These are phyloP conservation scores for Cephus sareptanus DNA, from an alignment of 2,888 invertebrate species.

Conservation along the genomic window DNA sequence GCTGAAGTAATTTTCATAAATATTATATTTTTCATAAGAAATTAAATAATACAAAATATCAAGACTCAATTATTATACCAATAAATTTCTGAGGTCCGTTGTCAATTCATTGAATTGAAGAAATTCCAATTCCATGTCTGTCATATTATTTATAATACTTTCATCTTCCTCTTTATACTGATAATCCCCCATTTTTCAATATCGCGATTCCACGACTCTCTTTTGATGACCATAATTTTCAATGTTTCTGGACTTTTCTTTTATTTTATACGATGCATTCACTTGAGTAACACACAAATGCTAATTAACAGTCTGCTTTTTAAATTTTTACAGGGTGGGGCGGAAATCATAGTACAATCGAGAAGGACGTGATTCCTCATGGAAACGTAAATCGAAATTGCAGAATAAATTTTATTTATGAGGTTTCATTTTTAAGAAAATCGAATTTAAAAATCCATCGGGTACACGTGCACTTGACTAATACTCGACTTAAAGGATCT, in stretches of 20 bases:
- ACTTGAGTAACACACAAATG: neutral
- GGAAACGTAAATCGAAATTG: too few species aligned
- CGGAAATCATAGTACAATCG: too few species aligned
- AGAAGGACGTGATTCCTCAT: too few species aligned
- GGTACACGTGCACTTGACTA: too few species aligned
- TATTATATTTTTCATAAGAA: neutral
- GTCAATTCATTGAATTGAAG: neutral
- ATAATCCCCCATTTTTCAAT: constrained; percentile 12
- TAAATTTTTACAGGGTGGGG: neutral
- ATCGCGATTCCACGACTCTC: neutral
- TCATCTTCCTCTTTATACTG: neutral
- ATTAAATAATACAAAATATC: neutral
- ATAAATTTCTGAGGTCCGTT: constrained; percentile 24
- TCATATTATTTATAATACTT: constrained; percentile 2
- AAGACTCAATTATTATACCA: constrained; percentile 19
- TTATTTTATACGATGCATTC: neutral
- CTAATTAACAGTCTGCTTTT: neutral
- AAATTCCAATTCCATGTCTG: neutral
- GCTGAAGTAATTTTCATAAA: neutral
- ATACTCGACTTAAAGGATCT: too few species aligned
- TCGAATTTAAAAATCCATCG: too few species aligned
- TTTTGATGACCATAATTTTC: neutral
- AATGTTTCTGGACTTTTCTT: neutral
- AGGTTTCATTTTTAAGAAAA: too few species aligned
- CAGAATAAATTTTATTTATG: too few species aligned